These are phyloP conservation scores for Isurus oxyrinchus DNA, from an alignment of 2,113 vertebrate genomes.

Conservation along the genomic window DNA sequence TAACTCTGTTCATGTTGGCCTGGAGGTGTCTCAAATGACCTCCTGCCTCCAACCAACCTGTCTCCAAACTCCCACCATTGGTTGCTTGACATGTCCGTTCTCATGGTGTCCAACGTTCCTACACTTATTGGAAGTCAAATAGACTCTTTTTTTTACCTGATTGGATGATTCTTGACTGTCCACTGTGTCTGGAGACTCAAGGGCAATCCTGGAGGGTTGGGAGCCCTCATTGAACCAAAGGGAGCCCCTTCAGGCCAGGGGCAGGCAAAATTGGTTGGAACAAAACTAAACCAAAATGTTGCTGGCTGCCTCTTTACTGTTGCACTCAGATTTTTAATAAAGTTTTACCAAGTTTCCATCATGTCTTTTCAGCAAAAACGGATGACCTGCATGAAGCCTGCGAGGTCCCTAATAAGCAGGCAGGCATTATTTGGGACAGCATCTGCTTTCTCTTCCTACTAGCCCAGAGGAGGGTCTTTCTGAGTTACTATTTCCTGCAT, in stretches of 20 bases:
- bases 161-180: background rate
- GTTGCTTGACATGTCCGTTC: background rate
- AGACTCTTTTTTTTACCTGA: background rate
- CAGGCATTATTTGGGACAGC: slow-evolving; percentile 63
- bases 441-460: slow-evolving; percentile 64
- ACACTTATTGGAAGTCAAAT: background rate
- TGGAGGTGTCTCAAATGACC: background rate
- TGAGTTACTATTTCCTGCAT: slow-evolving; percentile 65
- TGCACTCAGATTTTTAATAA: background rate
- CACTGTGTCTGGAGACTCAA: too few species aligned
- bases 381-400: slow-evolving; percentile 46
- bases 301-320: background rate
- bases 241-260: background rate
- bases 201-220: background rate
- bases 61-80: background rate
- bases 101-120: background rate
- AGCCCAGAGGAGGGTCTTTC: slow-evolving; percentile 60
- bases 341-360: background rate
- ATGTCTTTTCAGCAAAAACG: background rate
- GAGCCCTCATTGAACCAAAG: background rate
- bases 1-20: background rate
- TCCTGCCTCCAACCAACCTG: background rate
- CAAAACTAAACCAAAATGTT: background rate
- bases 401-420: slow-evolving; percentile 62
- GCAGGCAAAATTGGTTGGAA: background rate